Conservation (phyloP, 2,797 vertebrate genomes). For the Sebastes variabilis region DNA sequence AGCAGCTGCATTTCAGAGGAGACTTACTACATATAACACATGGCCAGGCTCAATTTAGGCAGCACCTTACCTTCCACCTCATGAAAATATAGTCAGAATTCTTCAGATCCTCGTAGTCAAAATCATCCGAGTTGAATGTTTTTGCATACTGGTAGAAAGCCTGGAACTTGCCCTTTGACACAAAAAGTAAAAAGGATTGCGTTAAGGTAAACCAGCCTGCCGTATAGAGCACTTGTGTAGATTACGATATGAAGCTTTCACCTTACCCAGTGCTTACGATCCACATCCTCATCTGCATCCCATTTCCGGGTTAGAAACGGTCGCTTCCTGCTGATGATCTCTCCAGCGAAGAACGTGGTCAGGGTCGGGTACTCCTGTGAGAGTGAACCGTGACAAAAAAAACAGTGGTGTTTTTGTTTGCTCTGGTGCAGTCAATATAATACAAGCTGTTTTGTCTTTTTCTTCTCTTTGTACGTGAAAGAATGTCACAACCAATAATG, state of each 20-base stretch:
- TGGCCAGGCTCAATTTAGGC: background rate
- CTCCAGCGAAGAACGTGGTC: constrained; percentile 98
- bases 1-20: background rate
- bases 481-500: background rate
- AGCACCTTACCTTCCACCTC: constrained; percentile 94
- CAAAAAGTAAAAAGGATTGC: background rate
- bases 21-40: background rate
- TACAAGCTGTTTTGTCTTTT: background rate
- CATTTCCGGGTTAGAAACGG: constrained; percentile 98
- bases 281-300: constrained; percentile 98
- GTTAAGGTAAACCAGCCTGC: background rate
- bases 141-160: constrained; percentile 99
- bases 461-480: background rate
- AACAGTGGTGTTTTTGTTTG: background rate
- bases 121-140: constrained; percentile 97
- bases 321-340: constrained; percentile 97
- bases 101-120: constrained; percentile 96
- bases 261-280: constrained; percentile 97
- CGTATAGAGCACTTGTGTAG: background rate
- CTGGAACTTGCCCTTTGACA: constrained; percentile 94
- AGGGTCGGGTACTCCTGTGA: constrained; percentile 93
- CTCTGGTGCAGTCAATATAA: background rate
- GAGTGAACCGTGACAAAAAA: background rate
- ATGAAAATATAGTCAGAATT: constrained; percentile 98
- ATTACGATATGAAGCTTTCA: background rate